phyloP scores from a whole-genome alignment of 2,797 vertebrate genomes.

The Psittacula echo region DNA sequence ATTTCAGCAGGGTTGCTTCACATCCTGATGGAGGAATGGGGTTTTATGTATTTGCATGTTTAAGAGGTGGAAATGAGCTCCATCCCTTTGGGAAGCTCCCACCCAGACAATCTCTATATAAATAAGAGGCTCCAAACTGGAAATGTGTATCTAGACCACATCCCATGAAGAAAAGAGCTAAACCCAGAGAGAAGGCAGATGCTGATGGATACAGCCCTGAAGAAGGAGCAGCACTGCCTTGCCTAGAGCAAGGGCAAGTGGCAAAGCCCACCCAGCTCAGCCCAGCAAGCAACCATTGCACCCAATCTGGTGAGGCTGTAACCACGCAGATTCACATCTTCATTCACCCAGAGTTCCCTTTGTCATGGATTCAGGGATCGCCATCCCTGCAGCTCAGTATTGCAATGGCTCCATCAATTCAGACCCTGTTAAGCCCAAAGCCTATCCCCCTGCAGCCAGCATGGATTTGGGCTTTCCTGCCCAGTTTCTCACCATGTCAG shows the following conservation, averaged over 20 bases:
- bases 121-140: not conserved
- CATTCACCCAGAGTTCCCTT: not conserved
- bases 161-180: not conserved
- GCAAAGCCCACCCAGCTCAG: not conserved
- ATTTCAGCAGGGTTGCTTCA: not conserved
- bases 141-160: not conserved
- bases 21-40: not conserved
- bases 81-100: not conserved
- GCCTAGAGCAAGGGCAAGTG: not conserved
- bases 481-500: not conserved
- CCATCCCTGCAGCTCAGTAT: not conserved
- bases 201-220: not conserved
- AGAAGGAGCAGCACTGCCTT: not conserved
- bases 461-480: not conserved
- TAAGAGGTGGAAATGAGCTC: not conserved
- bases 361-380: fast-evolving
- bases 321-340: not conserved
- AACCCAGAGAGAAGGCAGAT: not conserved
- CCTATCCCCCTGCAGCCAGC: not conserved
- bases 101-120: not conserved
- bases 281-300: not conserved
- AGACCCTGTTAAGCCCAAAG: not conserved
- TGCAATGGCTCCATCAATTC: not conserved
- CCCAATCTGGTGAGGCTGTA: not conserved
- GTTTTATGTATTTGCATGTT: not conserved